These are phyloP conservation scores for Tetramorium parvispinum DNA, from an alignment of 1,140 invertebrate species.

Conservation along the genomic window DNA sequence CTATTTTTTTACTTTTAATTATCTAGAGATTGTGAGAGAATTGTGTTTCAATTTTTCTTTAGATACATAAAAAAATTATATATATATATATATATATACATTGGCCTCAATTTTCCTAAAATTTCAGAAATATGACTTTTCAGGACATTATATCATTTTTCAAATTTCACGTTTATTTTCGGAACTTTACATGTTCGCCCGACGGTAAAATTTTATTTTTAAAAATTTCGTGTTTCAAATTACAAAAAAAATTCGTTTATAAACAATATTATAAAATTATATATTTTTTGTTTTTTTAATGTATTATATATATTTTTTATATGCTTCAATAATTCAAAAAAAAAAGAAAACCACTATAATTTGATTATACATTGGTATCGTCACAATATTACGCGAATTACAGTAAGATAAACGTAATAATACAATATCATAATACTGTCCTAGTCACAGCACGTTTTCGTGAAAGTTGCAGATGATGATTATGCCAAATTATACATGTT, in stretches of 20 bases:
- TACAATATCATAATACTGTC: not conserved
- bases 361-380: not conserved
- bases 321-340: not conserved
- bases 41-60: no score
- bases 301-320: not conserved
- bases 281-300: no score
- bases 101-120: no score
- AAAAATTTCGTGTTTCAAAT: not conserved
- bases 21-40: no score
- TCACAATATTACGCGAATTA: conserved; percentile 26
- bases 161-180: no score
- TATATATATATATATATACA: no score
- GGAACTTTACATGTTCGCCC: no score
- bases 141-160: no score
- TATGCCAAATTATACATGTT: conserved; percentile 60
- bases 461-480: conserved; percentile 61
- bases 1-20: no score
- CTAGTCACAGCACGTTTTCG: not conserved
- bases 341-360: not conserved
- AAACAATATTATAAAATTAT: no score
- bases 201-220: not conserved
- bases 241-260: not conserved
- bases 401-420: not conserved
- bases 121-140: no score
- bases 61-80: no score